Percentiles rank a stretch among this genome's conserved stretches.
Evolutionary conservation across 2,888 invertebrate genomes (phyloP).

Genomic region (Salticus scenicus): DNA sequence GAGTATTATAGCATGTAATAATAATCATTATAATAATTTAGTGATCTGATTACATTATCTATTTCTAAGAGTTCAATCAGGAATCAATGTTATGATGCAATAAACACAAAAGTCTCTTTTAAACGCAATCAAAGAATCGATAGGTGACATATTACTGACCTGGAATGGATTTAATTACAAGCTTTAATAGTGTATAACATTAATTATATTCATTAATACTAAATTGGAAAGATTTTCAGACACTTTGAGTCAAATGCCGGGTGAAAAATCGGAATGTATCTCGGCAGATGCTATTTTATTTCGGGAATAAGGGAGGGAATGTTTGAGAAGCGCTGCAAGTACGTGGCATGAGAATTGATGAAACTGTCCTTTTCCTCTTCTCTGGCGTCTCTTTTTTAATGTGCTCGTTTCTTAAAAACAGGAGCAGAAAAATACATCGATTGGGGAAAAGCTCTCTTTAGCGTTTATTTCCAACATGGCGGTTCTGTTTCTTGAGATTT

Average conservation of each 20-base stretch:
- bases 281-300: no score
- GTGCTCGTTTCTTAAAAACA: constrained; percentile 47
- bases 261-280: background rate
- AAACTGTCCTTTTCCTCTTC: constrained; percentile 4
- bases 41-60: no score
- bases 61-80: no score
- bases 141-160: background rate
- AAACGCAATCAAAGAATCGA: no score
- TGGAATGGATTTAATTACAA: background rate
- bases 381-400: constrained; percentile 34
- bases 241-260: background rate
- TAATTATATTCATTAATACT: background rate
- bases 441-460: constrained; percentile 12
- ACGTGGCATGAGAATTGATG: constrained; percentile 47
- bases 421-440: constrained; percentile 65
- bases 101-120: no score
- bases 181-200: background rate
- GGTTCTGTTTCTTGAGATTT: constrained; percentile 29
- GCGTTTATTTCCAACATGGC: constrained; percentile 60
- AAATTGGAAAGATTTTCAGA: background rate
- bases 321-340: background rate
- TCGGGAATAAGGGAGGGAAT: background rate
- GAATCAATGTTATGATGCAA: no score
- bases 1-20: no score
- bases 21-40: no score